Evolutionary conservation across 2,888 invertebrate species (phyloP).

Genomic region (Cheilosia variabilis): DNA sequence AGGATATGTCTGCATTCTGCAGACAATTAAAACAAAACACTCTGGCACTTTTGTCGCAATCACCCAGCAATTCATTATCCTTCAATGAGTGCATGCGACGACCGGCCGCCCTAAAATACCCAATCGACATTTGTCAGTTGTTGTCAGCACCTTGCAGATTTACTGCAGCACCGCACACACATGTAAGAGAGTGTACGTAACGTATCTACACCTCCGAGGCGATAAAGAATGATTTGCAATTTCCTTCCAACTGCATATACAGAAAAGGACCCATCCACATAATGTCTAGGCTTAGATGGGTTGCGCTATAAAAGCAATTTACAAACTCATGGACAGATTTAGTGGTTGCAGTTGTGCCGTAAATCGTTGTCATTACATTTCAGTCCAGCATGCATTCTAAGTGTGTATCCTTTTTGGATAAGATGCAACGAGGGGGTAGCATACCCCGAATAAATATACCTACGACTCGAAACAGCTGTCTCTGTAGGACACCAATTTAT

Average conservation of each 20-base stretch:
- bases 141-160: constrained; percentile 64
- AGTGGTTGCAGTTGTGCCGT: constrained; percentile 73
- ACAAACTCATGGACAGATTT: constrained; percentile 73
- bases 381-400: constrained; percentile 60
- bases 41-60: constrained; percentile 28
- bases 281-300: constrained; percentile 4
- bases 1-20: too few species aligned
- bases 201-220: constrained; percentile 54
- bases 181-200: constrained; percentile 13
- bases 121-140: constrained; percentile 63
- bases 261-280: not conserved
- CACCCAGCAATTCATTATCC: constrained; percentile 59
- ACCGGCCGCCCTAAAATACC: constrained; percentile 31
- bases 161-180: constrained; percentile 36
- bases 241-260: constrained; percentile 48
- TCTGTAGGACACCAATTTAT: constrained; percentile 40
- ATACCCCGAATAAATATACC: not conserved
- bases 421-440: constrained; percentile 29
- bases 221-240: constrained; percentile 75
- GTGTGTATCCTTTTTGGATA: constrained; percentile 49
- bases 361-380: constrained; percentile 69
- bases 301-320: constrained; percentile 59
- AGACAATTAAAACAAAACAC: constrained; percentile 59
- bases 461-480: constrained; percentile 35
- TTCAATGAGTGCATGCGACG: constrained; percentile 43